These are phyloP conservation scores for Drosophila lacertosa DNA, from an alignment of 1,140 invertebrate species.

Conservation along the genomic window DNA sequence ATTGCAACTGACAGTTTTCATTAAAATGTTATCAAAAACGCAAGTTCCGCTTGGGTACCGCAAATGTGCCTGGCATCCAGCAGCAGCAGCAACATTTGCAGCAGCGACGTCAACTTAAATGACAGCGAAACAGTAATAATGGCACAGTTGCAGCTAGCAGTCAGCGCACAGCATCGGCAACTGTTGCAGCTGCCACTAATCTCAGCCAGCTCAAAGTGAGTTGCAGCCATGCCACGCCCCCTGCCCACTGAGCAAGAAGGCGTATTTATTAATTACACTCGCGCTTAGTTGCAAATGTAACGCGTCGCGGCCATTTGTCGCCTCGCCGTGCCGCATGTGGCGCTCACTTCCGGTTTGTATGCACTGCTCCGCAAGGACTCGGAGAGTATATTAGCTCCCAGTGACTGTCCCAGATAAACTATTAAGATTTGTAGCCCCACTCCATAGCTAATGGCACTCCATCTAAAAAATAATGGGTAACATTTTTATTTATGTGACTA, in stretches of 20 bases:
- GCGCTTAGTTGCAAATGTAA: slow-evolving; percentile 14
- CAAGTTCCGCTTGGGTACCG: slow-evolving; percentile 49
- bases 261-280: slow-evolving; percentile 64
- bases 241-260: neutral
- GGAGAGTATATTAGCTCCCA: neutral
- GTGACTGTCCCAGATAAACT: too few species aligned
- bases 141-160: slow-evolving; percentile 22
- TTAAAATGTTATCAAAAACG: slow-evolving; percentile 82
- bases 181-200: slow-evolving; percentile 48
- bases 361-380: neutral
- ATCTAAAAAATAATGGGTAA: too few species aligned
- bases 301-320: slow-evolving; percentile 15
- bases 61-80: slow-evolving; percentile 55
- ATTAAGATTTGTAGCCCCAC: too few species aligned
- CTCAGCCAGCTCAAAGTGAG: slow-evolving; percentile 30
- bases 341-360: neutral
- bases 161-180: slow-evolving; percentile 15
- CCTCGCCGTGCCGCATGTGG: slow-evolving; percentile 24
- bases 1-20: slow-evolving; percentile 79
- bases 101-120: slow-evolving; percentile 48
- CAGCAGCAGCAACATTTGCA: slow-evolving; percentile 22
- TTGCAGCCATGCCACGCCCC: neutral
- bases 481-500: too few species aligned
- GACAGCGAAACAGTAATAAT: slow-evolving; percentile 63
- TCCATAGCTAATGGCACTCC: too few species aligned